A percentile compares a stretch with the other conserved stretches of the same genome.
Evolutionary conservation across 2,888 invertebrate species (phyloP).

Genomic region (Caprella mutica): DNA sequence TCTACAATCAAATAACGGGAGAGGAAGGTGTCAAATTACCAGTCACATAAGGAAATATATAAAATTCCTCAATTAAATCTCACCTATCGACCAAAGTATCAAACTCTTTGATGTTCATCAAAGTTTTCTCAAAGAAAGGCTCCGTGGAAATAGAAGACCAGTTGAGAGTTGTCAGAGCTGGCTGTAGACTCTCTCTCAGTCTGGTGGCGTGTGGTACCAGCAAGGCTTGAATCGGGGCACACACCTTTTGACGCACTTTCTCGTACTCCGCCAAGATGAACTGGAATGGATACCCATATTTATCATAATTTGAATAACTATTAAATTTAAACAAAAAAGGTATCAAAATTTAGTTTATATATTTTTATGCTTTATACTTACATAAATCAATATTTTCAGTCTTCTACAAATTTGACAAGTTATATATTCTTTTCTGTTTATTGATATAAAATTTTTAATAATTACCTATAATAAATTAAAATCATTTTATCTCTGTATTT

Average conservation of each 20-base stretch:
- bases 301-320: no score
- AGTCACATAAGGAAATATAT: background rate
- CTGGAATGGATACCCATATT: conserved; percentile 38
- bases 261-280: conserved; percentile 42
- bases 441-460: no score
- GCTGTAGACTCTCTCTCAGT: conserved; percentile 67
- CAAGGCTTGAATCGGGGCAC: conserved; percentile 76
- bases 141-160: conserved; percentile 82
- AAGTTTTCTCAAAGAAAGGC: conserved; percentile 61
- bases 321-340: no score
- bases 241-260: conserved; percentile 40
- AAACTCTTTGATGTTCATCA: conserved; percentile 66
- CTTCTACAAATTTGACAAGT: no score
- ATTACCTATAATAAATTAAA: no score
- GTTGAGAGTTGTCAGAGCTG: conserved; percentile 64
- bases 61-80: conserved; percentile 36
- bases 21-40: no score
- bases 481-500: no score
- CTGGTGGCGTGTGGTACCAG: conserved; percentile 76
- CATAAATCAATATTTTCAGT: no score
- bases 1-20: no score
- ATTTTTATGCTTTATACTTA: no score
- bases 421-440: no score
- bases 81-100: conserved; percentile 53
- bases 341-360: no score